A percentile compares a stretch with the other conserved stretches of the same genome.
Conservation (phyloP, 2,888 invertebrate species). For the Pristionchus exspectatus region DNA sequence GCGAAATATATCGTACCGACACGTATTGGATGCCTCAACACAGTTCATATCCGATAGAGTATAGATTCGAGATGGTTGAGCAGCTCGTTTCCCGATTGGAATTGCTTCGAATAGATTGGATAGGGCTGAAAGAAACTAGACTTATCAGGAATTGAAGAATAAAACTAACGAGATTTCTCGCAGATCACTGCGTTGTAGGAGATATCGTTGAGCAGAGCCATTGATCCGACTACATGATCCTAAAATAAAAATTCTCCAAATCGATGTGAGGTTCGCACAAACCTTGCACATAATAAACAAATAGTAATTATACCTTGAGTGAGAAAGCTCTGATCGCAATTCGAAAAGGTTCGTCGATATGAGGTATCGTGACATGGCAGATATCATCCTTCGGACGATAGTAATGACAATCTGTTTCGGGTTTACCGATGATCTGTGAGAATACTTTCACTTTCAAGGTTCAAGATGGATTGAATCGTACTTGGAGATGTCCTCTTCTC, state of each 20-base stretch:
- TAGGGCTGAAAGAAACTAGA: constrained; percentile 22
- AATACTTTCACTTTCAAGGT: background rate
- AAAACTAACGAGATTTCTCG: constrained; percentile 66
- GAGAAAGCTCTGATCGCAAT: constrained; percentile 74
- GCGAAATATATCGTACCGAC: constrained; percentile 58
- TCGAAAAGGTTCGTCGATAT: constrained; percentile 74
- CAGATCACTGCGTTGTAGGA: constrained; percentile 73
- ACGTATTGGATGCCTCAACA: constrained; percentile 58
- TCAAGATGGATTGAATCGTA: constrained; percentile 35
- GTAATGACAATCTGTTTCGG: constrained; percentile 74
- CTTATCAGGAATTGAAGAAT: background rate
- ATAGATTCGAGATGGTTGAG: constrained; percentile 59
- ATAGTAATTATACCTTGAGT: constrained; percentile 60
- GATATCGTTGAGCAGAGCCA: constrained; percentile 73
- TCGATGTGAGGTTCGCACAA: too few relatives aligned
- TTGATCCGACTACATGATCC: constrained; percentile 70
- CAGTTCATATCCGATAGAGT: constrained; percentile 69
- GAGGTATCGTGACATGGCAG: constrained; percentile 63
- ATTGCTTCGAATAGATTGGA: constrained; percentile 59
- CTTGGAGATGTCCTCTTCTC: constrained; percentile 71
- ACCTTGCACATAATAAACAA: too few relatives aligned
- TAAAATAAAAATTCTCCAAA: constrained; percentile 46
- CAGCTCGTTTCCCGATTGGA: constrained; percentile 59
- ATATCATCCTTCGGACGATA: constrained; percentile 60
- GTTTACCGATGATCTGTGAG: constrained; percentile 64